phyloP scores from a whole-genome alignment of 2,888 invertebrate genomes.

The Drosophila robusta region DNA sequence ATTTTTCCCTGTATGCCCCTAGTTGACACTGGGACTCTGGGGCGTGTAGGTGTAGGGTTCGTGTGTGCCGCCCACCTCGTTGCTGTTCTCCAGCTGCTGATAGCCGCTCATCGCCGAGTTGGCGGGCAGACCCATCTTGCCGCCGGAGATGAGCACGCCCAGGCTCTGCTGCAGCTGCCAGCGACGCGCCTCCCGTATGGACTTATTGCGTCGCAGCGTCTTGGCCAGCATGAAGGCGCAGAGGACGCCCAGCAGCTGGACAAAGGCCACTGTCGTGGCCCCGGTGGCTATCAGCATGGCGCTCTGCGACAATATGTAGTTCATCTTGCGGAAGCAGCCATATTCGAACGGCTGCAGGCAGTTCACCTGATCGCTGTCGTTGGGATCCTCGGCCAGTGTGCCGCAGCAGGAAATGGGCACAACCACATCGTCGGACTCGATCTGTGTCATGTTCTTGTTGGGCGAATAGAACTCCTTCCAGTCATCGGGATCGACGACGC shows the following conservation, averaged over 20 bases:
- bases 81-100: constrained; percentile 81
- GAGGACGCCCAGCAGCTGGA: constrained; percentile 94
- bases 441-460: constrained; percentile 48
- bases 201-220: constrained; percentile 92
- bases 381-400: constrained; percentile 63
- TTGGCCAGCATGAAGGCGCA: constrained; percentile 95
- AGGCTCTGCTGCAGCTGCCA: constrained; percentile 87
- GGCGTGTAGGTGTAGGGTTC: constrained; percentile 83
- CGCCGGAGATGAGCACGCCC: constrained; percentile 82
- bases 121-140: constrained; percentile 75
- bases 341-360: constrained; percentile 81
- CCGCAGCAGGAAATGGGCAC: constrained; percentile 88
- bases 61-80: constrained; percentile 65
- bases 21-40: constrained; percentile 84
- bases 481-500: constrained; percentile 87
- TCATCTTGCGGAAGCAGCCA: constrained; percentile 88
- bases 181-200: constrained; percentile 89
- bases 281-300: constrained; percentile 90
- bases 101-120: constrained; percentile 82
- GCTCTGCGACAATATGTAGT: constrained; percentile 89
- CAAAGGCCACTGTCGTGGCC: constrained; percentile 91
- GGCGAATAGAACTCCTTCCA: constrained; percentile 85
- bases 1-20: too few relatives aligned
- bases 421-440: constrained; percentile 78
- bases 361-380: constrained; percentile 16